Percentiles rank a stretch among this genome's conserved stretches.
phyloP scores from a whole-genome alignment of 2,113 vertebrate species.

The Sarotherodon lohbergeri region DNA sequence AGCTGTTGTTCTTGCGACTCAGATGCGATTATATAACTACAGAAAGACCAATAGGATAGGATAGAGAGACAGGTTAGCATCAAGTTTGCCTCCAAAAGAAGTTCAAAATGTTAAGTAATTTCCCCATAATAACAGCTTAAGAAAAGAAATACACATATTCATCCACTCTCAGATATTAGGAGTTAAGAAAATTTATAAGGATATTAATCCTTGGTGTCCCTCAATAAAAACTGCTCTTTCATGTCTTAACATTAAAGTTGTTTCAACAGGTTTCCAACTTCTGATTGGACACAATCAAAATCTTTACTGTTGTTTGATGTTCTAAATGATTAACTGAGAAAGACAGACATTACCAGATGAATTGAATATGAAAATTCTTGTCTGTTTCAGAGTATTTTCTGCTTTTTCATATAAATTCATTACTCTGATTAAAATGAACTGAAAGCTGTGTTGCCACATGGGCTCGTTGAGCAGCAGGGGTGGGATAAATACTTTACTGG shows the following conservation, averaged over 20 bases:
- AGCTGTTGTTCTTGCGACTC: neutral
- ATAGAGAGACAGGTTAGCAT: neutral
- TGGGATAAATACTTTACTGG: neutral
- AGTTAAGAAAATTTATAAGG: neutral
- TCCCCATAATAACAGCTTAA: neutral
- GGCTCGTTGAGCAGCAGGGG: neutral
- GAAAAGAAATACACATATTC: neutral
- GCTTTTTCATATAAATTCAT: neutral
- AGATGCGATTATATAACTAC: neutral
- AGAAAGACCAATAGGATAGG: neutral
- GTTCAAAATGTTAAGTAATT: neutral
- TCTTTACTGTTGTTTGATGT: neutral
- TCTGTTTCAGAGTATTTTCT: neutral
- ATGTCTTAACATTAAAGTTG: neutral
- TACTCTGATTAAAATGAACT: neutral
- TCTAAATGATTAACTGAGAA: neutral
- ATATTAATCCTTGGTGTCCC: accelerated
- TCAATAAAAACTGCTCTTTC: neutral
- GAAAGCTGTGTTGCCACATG: neutral
- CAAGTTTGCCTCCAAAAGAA: neutral
- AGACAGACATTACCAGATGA: neutral
- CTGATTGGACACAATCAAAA: neutral
- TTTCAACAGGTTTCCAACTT: neutral
- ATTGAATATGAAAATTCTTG: neutral
- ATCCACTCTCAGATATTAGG: neutral